phyloP scores from a whole-genome alignment of 1,140 invertebrate species.

The Ceratosolen solmsi region DNA sequence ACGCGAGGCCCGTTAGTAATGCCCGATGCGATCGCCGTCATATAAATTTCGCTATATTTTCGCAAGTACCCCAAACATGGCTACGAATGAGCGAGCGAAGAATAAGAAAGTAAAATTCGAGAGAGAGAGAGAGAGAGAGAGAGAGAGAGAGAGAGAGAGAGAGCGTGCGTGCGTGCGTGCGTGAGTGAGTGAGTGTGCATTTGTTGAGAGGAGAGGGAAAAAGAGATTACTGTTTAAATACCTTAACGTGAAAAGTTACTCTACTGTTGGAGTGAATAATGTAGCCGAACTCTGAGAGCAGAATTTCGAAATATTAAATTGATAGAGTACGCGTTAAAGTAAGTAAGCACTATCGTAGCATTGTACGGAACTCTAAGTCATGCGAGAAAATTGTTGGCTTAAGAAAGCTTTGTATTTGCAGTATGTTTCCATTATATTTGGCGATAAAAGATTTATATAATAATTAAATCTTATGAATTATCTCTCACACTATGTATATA shows the following conservation, averaged over 20 bases:
- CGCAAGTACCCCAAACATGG: not conserved
- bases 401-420: not conserved
- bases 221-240: slow-evolving; percentile 40
- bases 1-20: slow-evolving; percentile 25
- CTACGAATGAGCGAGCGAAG: not conserved
- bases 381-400: not conserved
- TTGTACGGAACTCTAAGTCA: not conserved
- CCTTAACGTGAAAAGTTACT: slow-evolving; percentile 26
- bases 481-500: too few species aligned
- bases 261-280: slow-evolving; percentile 16
- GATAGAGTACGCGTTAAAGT: slow-evolving; percentile 7
- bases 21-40: slow-evolving; percentile 23
- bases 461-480: too few species aligned
- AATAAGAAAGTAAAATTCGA: not conserved
- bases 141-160: not conserved
- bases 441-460: not conserved
- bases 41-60: slow-evolving; percentile 42
- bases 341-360: not conserved
- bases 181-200: not conserved
- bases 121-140: not conserved
- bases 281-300: not conserved
- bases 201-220: not conserved
- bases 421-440: not conserved
- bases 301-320: slow-evolving; percentile 31
- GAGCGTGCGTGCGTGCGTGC: not conserved